phyloP scores from a whole-genome alignment of 2,888 invertebrate genomes.

The Watsonalla cultraria region DNA sequence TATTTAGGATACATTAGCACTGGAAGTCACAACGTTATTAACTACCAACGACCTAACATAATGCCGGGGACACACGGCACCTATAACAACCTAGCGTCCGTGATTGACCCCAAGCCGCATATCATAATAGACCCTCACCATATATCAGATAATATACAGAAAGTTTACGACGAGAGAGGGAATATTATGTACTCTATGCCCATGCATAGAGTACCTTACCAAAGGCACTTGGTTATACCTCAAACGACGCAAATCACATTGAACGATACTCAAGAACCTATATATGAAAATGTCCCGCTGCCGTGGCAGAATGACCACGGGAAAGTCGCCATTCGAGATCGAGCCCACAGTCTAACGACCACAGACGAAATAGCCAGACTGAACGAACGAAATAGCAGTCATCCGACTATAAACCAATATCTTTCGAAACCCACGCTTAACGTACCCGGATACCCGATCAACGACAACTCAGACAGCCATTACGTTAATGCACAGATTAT shows the following conservation, averaged over 20 bases:
- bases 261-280: slow-evolving; percentile 82
- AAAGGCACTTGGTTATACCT: slow-evolving; percentile 72
- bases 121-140: slow-evolving; percentile 79
- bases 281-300: slow-evolving; percentile 89
- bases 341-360: slow-evolving; percentile 85
- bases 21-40: slow-evolving; percentile 46
- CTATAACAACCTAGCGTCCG: slow-evolving; percentile 84
- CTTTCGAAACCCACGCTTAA: slow-evolving; percentile 27
- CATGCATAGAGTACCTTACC: slow-evolving; percentile 63
- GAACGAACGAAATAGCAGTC: slow-evolving; percentile 62
- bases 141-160: slow-evolving; percentile 79
- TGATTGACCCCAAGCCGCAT: slow-evolving; percentile 69
- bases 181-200: slow-evolving; percentile 82
- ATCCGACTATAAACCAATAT: slow-evolving; percentile 48
- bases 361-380: slow-evolving; percentile 80
- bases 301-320: slow-evolving; percentile 77
- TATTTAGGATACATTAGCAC: slow-evolving; percentile 60
- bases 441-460: slow-evolving; percentile 34
- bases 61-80: slow-evolving; percentile 82
- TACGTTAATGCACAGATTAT: slow-evolving; percentile 72
- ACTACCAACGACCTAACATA: slow-evolving; percentile 46
- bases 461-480: slow-evolving; percentile 49
- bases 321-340: slow-evolving; percentile 48
- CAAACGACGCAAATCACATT: slow-evolving; percentile 58
- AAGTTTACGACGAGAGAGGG: slow-evolving; percentile 80